Evolutionary conservation across 1,140 invertebrate genomes (phyloP), one percentile per base, ranked within the genome.

Genomic region (Bombus confusus): DNA sequence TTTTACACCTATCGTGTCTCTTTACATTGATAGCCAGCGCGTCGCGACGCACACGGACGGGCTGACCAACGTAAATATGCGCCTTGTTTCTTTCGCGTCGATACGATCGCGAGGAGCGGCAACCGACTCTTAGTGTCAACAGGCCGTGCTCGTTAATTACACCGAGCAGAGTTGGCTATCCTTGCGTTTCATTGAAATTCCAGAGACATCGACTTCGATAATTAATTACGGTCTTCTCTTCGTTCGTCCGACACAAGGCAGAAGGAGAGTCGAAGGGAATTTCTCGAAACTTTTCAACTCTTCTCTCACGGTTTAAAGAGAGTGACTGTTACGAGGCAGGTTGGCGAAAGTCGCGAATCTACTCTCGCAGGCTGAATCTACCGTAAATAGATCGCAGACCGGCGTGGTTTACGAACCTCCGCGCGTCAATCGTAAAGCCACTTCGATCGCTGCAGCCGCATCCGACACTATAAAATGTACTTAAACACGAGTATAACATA

Each of bases 1-100:
- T 90, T 31, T 87, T 68, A 76, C 78, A 52, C 79, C 47, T 83
- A 90, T 89, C 89, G 75, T 64, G 78, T 80, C 87, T 66, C 85
- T 83, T 59, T 72, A 37, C 39, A 52, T 66, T n/a, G 77, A n/a
- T 37, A 28, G 2, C 3, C 0, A 5, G 18, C 28, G 37, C 68
- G 47, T 22, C 43, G 34, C 52, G 47, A 31, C 37, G 41, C 59
- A 28, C 28, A 62, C 59, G 59, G 25, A 28, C 59, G 28, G 34
- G 25, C 15, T 12, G 31, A 10, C 28, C 31, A 68, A 15, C 34
- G 59, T 41, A 57, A 85, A 80, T 43, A 43, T n/a, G 57, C 22
- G 41, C 22, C 43, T 18, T 10, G 43, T 71, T 28, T 39, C 39
- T 47, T 64, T 39, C 68, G 31, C 39, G 52, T 13, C 39, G 68